Evolutionary conservation across 2,888 invertebrate genomes (phyloP), one percentile per base, ranked within the genome.

Genomic region (Clistopyga incitator): DNA sequence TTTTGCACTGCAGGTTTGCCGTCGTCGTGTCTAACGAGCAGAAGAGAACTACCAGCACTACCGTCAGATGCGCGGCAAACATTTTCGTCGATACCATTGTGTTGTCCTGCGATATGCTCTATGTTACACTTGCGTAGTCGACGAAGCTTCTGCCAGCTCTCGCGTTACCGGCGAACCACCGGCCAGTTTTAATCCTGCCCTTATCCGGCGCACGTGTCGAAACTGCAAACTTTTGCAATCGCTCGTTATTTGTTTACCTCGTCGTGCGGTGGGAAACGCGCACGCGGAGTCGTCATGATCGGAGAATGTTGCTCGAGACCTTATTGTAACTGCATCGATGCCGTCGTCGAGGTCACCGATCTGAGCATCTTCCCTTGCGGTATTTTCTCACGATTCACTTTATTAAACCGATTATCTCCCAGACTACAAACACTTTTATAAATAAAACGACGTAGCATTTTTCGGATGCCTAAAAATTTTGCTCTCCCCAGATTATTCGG

Each of bases 121-220:
- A 38, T 29, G 42, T 20, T 47, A 56, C 76, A 77, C 74, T 74
- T 74, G 61, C 23, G 54, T 56, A 23, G 61, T 52, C 74, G 59
- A 52, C 64, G 74, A 78, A 78, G 68, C 15, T 61, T 76, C 42
- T 29, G 38, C 72, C n/a, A 23, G 25, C 23, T 72, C 77, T 78
- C 78, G 45, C 52, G 72, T 29, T 64, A 11, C 23, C 42, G 20
- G 45, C 67, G 15, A 45, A 61, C 29, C 13, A 74, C 38, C 67
- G n/a, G 64, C 25, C 34, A 20, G 50, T 81, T 77, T 81, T 81
- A 77, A 81, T 71, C 76, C 65, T 65, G 34, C 64, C 64, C 65
- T 67, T 67, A 67, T 59, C 47, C 47, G 59, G 34, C 34, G 64
- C 54, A 70, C 64, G 75, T 65, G 75, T 71, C 34, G 71, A 76